Conservation (phyloP, 2,888 invertebrate genomes). For the Scelioninae gen. 2 region DNA sequence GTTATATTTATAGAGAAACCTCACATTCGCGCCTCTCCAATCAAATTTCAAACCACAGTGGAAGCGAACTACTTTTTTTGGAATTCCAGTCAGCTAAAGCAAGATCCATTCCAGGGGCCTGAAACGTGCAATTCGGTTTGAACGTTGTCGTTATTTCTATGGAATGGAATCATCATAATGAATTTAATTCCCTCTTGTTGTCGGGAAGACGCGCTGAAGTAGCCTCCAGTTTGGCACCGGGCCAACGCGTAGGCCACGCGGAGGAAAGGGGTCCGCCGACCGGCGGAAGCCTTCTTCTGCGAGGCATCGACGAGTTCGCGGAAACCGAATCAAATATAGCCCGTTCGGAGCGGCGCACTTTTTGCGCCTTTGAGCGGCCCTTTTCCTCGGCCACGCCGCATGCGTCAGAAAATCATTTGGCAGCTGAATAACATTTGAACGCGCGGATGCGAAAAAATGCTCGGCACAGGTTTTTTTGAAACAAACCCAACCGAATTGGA, state of each 20-base stretch:
- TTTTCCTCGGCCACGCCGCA: too few relatives aligned
- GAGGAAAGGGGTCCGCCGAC: slow-evolving; percentile 28
- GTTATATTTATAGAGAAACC: too few relatives aligned
- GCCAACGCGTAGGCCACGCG: slow-evolving; percentile 56
- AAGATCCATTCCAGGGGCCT: too few relatives aligned
- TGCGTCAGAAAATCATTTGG: too few relatives aligned
- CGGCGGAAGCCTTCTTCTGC: slow-evolving; percentile 57
- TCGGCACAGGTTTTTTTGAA: too few relatives aligned
- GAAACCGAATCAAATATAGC: slow-evolving; percentile 60
- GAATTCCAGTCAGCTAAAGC: too few relatives aligned
- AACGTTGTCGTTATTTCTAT: slow-evolving; percentile 49
- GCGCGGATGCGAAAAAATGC: too few relatives aligned
- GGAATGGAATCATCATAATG: slow-evolving; percentile 46
- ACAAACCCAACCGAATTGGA: too few relatives aligned
- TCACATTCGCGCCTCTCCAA: too few relatives aligned
- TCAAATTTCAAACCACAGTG: too few relatives aligned
- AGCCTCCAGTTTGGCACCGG: slow-evolving; percentile 53
- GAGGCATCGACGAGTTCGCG: slow-evolving; percentile 58
- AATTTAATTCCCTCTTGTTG: slow-evolving; percentile 42
- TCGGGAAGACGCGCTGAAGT: slow-evolving; percentile 46
- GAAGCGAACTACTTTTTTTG: too few relatives aligned
- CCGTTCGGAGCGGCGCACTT: slow-evolving; percentile 42
- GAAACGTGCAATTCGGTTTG: slow-evolving; percentile 37
- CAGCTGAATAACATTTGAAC: too few relatives aligned
- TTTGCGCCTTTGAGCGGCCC: slow-evolving; percentile 25